These are phyloP conservation scores for Amiota minor DNA, from an alignment of 2,888 invertebrate genomes.

Conservation along the genomic window DNA sequence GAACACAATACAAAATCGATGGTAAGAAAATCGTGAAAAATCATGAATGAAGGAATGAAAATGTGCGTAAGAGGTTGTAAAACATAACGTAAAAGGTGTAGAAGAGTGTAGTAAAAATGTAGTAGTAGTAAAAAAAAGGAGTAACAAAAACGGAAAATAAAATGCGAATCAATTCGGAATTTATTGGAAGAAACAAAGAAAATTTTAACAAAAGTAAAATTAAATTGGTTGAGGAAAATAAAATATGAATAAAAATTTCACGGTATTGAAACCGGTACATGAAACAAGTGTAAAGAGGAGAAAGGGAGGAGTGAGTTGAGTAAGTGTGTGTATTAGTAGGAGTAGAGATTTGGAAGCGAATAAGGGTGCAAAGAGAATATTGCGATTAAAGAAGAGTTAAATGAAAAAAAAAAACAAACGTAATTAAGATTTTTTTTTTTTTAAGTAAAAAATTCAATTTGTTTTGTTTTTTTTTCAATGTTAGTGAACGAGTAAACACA, in stretches of 20 bases:
- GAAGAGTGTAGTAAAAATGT: slow-evolving; percentile 33
- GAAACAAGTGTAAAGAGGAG: too few species aligned
- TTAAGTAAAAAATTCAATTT: not conserved
- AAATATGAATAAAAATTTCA: not conserved
- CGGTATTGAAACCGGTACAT: slow-evolving; percentile 27
- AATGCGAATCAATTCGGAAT: too few species aligned
- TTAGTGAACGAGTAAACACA: not conserved
- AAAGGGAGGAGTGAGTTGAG: not conserved
- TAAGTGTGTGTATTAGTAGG: not conserved
- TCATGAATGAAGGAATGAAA: slow-evolving; percentile 22
- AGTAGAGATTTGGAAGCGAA: slow-evolving; percentile 42
- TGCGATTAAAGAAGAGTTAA: slow-evolving; percentile 32
- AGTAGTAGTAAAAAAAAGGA: slow-evolving; percentile 17
- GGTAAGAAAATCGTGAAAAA: not conserved
- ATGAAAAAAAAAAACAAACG: slow-evolving; percentile 40
- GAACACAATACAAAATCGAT: not conserved
- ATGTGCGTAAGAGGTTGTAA: slow-evolving; percentile 41
- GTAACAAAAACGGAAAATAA: not conserved
- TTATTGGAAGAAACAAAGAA: not conserved
- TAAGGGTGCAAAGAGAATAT: slow-evolving; percentile 49
- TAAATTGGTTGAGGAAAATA: not conserved
- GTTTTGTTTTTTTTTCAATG: not conserved
- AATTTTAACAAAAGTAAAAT: not conserved
- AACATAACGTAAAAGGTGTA: slow-evolving; percentile 39
- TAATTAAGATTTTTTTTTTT: too few species aligned